Evolutionary conservation across 1,140 invertebrate genomes (phyloP).

Genomic region (Ooceraea biroi): DNA sequence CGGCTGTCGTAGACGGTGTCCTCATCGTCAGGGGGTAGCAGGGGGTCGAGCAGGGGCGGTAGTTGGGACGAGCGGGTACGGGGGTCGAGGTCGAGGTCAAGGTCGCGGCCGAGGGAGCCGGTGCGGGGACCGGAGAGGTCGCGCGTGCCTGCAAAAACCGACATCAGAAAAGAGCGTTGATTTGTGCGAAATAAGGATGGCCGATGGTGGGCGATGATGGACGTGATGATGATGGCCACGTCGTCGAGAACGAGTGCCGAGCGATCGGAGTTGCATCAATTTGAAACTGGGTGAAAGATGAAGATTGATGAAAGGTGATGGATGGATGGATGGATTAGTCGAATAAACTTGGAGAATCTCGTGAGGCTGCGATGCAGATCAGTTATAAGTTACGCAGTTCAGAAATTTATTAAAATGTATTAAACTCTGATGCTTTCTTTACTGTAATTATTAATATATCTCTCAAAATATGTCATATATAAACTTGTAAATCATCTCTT

Average conservation of each 20-base stretch:
- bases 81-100: constrained; percentile 81
- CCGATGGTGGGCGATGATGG: neutral
- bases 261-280: constrained; percentile 24
- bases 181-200: constrained; percentile 14
- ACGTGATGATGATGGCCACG: neutral
- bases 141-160: constrained; percentile 83
- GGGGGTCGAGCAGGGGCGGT: constrained; percentile 65
- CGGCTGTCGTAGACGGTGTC: constrained; percentile 84
- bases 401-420: neutral
- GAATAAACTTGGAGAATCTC: neutral
- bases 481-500: neutral
- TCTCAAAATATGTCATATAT: too few species aligned
- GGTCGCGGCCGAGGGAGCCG: constrained; percentile 79
- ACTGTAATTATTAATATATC: neutral
- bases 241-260: neutral
- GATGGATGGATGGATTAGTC: neutral
- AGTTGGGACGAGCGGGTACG: constrained; percentile 71
- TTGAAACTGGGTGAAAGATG: neutral
- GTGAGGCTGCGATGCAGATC: neutral
- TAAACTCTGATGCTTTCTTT: neutral
- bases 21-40: constrained; percentile 79
- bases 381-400: constrained; percentile 6
- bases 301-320: constrained; percentile 13
- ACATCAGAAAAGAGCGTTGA: constrained; percentile 65
- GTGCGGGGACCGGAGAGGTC: constrained; percentile 82